Evolutionary conservation across 2,113 vertebrate genomes (phyloP).

Genomic region (Dasypus novemcinctus): DNA sequence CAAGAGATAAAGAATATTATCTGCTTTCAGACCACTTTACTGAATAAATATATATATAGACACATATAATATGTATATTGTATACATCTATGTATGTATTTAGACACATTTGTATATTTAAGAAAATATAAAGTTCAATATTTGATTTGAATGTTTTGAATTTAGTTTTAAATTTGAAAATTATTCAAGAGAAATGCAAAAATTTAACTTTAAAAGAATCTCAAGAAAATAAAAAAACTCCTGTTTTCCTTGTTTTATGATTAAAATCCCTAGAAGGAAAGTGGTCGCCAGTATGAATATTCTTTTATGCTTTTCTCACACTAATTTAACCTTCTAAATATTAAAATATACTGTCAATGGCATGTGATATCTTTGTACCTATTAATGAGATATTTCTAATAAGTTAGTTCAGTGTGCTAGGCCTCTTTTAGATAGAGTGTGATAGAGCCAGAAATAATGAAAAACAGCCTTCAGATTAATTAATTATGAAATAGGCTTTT

Average conservation of each 20-base stretch:
- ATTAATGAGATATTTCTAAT: background rate
- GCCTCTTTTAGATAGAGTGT: background rate
- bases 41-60: background rate
- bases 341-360: background rate
- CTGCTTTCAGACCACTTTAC: background rate
- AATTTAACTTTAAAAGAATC: background rate
- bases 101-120: background rate
- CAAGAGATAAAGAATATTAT: background rate
- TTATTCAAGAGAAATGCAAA: background rate
- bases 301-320: background rate
- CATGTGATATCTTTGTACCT: background rate
- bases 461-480: background rate
- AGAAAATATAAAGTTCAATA: background rate
- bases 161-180: background rate
- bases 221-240: background rate
- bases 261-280: background rate
- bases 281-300: background rate
- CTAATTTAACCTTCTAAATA: slow-evolving; percentile 6
- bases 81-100: background rate
- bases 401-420: background rate
- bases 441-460: background rate
- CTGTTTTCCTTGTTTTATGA: background rate
- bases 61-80: background rate
- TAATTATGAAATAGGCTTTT: background rate
- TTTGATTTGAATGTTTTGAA: background rate